Conservation (phyloP, 2,797 vertebrate genomes). For the Pristis pectinata region DNA sequence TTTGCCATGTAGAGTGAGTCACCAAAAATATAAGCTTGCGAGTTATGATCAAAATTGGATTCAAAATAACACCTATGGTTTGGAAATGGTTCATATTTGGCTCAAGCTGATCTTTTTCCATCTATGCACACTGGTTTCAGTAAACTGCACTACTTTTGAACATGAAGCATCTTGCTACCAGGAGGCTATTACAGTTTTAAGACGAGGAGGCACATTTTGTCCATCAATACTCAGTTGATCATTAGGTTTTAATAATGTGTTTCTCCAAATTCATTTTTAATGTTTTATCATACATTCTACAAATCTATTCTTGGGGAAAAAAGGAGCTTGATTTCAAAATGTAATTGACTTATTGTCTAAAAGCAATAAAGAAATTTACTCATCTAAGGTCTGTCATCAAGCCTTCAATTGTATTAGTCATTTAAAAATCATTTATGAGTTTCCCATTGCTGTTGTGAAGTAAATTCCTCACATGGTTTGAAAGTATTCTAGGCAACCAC, state of each 20-base stretch:
- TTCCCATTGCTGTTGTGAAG: background rate
- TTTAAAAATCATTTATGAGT: constrained; percentile 8
- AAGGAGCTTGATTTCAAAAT: background rate
- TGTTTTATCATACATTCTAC: background rate
- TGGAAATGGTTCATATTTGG: background rate
- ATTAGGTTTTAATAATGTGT: background rate
- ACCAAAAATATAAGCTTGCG: too few relatives aligned
- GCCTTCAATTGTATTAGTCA: background rate
- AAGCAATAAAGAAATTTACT: background rate
- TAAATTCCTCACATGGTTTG: constrained; percentile 3
- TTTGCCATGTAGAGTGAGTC: too few relatives aligned
- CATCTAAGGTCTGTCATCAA: background rate
- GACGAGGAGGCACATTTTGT: background rate
- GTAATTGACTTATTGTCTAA: background rate
- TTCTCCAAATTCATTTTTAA: background rate
- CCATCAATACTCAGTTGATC: background rate
- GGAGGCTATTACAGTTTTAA: background rate
- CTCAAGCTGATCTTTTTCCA: background rate
- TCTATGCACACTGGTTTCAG: background rate
- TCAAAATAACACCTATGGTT: too few relatives aligned
- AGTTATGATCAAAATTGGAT: too few relatives aligned
- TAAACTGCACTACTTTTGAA: background rate
- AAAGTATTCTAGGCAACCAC: constrained; percentile 2
- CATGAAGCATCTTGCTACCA: background rate
- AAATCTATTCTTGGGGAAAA: background rate